Evolutionary conservation across 2,888 invertebrate genomes (phyloP), one percentile per base, ranked within the genome.

Genomic region (Anaspis maculata): DNA sequence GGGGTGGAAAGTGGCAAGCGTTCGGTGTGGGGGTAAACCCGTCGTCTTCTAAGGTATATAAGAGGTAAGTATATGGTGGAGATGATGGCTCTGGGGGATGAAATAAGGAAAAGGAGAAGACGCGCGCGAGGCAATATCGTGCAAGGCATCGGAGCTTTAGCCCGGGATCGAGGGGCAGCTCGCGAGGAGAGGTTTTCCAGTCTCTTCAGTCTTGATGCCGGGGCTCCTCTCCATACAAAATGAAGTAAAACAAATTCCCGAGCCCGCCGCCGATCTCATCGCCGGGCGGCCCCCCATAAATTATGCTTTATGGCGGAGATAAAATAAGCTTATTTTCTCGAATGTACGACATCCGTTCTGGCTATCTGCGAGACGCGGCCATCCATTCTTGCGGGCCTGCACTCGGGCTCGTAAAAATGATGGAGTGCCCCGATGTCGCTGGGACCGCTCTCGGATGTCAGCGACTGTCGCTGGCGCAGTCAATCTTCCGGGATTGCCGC

Each of bases 281-380:
- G 55, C 53, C 45, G 46, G 47, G 48, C 49, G 52, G 50, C 49
- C 52, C 51, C 44, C 54, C 51, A 64, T 66, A 66, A 66, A 64
- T 66, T 61, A 57, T 53, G 50, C 55, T 66, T 64, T 64, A 64
- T 64, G 59, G 60, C 51, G 51, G 48, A 63, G 64, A 64, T 65
- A 65, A 65, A 65, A 61, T 61, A 61, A 62, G 61, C 63, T 64
- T 64, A 64, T 64, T 62, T 63, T 62, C 61, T 60, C 50, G 59
- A 63, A 63, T 62, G 61, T 61, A 62, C 57, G 62, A 62, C 62
- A 63, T 59, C 57, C 58, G 56, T 54, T 61, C 50, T 48, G 53
- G 58, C 54, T 57, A 55, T 57, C 56, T 57, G 48, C 50, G 46
- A 48, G 55, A 56, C 50, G 51, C 47, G 48, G 48, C 61, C 59